phyloP scores from a whole-genome alignment of 2,113 vertebrate species.

The Climacteris rufus region DNA sequence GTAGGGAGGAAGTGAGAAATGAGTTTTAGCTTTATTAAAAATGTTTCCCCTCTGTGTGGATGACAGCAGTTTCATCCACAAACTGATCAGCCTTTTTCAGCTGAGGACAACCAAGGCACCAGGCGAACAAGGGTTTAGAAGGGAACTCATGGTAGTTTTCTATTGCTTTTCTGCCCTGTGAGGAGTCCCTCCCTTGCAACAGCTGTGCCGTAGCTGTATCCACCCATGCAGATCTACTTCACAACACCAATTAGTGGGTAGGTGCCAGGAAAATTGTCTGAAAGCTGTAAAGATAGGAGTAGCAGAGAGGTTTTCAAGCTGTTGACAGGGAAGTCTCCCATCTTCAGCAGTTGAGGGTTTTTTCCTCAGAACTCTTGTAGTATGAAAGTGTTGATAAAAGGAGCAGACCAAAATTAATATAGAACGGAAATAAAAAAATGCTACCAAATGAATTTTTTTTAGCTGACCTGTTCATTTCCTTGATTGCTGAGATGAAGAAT shows the following conservation, averaged over 20 bases:
- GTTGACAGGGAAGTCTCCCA: not conserved
- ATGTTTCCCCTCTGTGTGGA: not conserved
- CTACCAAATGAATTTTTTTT: not conserved
- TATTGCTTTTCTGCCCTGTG: not conserved
- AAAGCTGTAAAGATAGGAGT: not conserved
- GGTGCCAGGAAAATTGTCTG: not conserved
- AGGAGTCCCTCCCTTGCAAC: slow-evolving; percentile 17
- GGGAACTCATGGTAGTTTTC: not conserved
- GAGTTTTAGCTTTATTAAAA: not conserved
- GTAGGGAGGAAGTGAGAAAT: not conserved
- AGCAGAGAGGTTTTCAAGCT: not conserved
- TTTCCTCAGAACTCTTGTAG: not conserved
- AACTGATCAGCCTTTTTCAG: not conserved
- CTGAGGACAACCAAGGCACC: not conserved
- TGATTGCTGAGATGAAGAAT: not conserved
- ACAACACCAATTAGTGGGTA: not conserved
- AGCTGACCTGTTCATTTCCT: not conserved
- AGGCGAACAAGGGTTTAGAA: not conserved
- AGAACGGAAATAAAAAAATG: not conserved
- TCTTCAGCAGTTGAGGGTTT: not conserved
- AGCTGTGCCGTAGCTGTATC: not conserved
- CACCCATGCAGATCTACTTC: not conserved
- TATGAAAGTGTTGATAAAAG: not conserved
- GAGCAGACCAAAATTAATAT: not conserved
- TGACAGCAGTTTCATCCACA: not conserved